These are phyloP conservation scores for Mystacornis crossleyi DNA, from an alignment of 2,113 vertebrate genomes.

Conservation along the genomic window DNA sequence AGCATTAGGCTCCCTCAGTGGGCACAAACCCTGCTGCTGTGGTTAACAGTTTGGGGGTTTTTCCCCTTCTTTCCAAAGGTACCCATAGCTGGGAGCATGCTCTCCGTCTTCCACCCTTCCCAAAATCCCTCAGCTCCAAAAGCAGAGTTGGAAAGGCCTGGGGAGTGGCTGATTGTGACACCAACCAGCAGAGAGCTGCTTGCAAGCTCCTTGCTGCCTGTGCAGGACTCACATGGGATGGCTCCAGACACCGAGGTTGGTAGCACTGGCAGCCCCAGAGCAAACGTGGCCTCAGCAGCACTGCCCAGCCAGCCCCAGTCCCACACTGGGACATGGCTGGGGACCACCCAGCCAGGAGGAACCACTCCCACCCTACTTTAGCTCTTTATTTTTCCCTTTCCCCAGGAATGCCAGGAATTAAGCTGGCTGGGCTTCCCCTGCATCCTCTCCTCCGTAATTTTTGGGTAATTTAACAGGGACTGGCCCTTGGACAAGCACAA, in stretches of 20 bases:
- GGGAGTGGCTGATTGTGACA: background rate
- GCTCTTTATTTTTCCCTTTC: background rate
- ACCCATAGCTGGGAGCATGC: accelerated
- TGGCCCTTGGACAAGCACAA: background rate
- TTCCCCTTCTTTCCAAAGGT: background rate
- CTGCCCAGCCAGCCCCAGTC: background rate
- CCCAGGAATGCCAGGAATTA: background rate
- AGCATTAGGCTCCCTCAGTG: background rate
- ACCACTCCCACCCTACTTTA: background rate
- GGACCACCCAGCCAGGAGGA: background rate
- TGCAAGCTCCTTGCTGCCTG: background rate
- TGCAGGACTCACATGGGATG: accelerated
- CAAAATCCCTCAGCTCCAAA: background rate
- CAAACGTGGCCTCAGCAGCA: background rate
- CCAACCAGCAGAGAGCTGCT: background rate
- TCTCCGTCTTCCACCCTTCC: background rate
- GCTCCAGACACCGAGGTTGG: background rate
- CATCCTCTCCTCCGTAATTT: background rate
- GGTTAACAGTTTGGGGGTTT: accelerated
- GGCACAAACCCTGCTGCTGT: background rate
- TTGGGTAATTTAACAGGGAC: background rate
- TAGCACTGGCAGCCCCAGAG: background rate
- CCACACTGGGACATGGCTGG: accelerated
- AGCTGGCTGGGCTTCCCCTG: background rate
- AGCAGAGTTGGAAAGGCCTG: background rate